A percentile compares a stretch with the other conserved stretches of the same genome.
Conservation (phyloP, 2,797 vertebrate species). For the Champsocephalus esox region DNA sequence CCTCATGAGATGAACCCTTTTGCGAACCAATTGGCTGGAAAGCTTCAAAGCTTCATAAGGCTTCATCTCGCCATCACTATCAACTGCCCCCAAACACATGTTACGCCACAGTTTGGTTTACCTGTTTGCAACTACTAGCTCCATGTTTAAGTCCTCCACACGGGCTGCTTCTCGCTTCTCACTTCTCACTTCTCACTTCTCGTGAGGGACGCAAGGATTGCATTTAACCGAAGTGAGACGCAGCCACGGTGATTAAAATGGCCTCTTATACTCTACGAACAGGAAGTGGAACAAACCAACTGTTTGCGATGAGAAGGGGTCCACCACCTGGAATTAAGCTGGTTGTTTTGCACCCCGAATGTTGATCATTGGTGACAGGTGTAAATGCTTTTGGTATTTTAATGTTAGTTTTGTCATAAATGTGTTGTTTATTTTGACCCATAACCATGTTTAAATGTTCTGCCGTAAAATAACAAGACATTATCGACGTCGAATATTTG, state of each 20-base stretch:
- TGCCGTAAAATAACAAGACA: neutral
- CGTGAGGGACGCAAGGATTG: too few species aligned
- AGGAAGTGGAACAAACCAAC: conserved; percentile 27
- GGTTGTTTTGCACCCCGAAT: neutral
- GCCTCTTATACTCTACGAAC: neutral
- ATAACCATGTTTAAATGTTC: neutral
- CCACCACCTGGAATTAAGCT: neutral
- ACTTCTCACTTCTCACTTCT: too few species aligned
- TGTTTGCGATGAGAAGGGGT: neutral
- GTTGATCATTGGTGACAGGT: neutral
- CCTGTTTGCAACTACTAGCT: neutral
- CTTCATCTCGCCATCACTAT: too few species aligned
- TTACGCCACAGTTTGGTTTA: neutral
- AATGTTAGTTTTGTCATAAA: neutral
- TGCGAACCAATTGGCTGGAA: too few species aligned
- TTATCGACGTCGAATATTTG: too few species aligned
- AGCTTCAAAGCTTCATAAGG: too few species aligned
- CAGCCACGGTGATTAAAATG: neutral
- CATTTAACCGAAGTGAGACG: too few species aligned
- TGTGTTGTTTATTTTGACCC: neutral
- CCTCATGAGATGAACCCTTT: too few species aligned
- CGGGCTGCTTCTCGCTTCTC: too few species aligned
- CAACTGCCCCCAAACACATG: neutral
- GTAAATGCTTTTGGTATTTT: neutral
- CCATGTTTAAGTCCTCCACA: neutral